A percentile compares a stretch with the other conserved stretches of the same genome.
These are phyloP conservation scores for Hippocampus zosterae DNA, from an alignment of 2,113 vertebrate genomes.

Conservation along the genomic window DNA sequence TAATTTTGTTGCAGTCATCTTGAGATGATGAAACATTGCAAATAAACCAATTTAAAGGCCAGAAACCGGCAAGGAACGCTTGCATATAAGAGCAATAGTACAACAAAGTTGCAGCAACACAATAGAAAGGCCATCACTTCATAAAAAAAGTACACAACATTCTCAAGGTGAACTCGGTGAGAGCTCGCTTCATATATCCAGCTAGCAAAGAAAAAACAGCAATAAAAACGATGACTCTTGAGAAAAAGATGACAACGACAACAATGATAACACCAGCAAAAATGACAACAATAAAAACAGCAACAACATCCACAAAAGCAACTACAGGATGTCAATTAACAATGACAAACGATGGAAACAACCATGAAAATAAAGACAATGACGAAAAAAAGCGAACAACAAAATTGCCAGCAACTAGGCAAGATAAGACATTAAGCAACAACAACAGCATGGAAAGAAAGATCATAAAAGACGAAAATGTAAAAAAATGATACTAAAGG, in stretches of 20 bases:
- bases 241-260: too few relatives aligned
- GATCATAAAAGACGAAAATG: too few relatives aligned
- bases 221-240: neutral
- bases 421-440: too few relatives aligned
- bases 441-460: too few relatives aligned
- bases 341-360: too few relatives aligned
- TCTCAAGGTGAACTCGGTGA: neutral
- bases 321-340: too few relatives aligned
- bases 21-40: conserved; percentile 17
- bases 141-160: neutral
- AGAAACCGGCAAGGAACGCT: conserved; percentile 10
- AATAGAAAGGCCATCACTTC: neutral
- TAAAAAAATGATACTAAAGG: too few relatives aligned
- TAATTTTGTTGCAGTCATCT: conserved; percentile 31
- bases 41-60: conserved; percentile 2
- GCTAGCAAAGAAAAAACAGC: neutral
- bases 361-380: neutral
- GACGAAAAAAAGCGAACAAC: neutral
- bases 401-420: too few relatives aligned
- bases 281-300: too few relatives aligned
- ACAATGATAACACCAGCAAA: too few relatives aligned
- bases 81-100: neutral
- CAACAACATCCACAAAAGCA: too few relatives aligned
- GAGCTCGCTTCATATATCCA: neutral
- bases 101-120: neutral